Conservation (phyloP, 2,113 vertebrate genomes). For the Madoqua kirkii region DNA sequence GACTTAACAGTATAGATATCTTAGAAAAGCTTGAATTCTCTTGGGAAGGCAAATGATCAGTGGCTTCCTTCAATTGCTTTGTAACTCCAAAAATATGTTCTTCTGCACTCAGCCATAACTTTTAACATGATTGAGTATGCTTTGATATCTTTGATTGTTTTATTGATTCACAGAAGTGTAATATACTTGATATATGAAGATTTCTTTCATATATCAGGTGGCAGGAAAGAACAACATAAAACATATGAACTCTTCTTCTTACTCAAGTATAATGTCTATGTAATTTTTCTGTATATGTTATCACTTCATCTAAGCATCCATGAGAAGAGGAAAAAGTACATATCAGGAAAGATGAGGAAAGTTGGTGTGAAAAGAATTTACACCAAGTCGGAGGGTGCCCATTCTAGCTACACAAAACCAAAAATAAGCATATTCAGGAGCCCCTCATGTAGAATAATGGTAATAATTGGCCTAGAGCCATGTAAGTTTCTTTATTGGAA, state of each 20-base stretch:
- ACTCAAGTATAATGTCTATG: background rate
- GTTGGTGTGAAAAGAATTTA: background rate
- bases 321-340: background rate
- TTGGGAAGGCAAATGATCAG: background rate
- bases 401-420: background rate
- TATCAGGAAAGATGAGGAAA: background rate
- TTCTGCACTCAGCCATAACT: background rate
- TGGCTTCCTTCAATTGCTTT: background rate
- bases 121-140: background rate
- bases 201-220: background rate
- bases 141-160: background rate
- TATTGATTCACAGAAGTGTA: background rate
- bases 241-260: background rate
- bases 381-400: rapidly evolving
- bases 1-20: background rate
- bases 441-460: rapidly evolving
- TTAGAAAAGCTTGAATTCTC: background rate
- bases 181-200: background rate
- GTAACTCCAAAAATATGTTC: background rate
- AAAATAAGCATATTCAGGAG: background rate
- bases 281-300: background rate
- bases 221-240: background rate
- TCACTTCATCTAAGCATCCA: background rate
- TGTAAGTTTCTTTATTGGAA: background rate
- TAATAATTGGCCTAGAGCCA: too few species aligned